Evolutionary conservation across 2,797 vertebrate species (phyloP).

Genomic region (Poeciliopsis turneri): DNA sequence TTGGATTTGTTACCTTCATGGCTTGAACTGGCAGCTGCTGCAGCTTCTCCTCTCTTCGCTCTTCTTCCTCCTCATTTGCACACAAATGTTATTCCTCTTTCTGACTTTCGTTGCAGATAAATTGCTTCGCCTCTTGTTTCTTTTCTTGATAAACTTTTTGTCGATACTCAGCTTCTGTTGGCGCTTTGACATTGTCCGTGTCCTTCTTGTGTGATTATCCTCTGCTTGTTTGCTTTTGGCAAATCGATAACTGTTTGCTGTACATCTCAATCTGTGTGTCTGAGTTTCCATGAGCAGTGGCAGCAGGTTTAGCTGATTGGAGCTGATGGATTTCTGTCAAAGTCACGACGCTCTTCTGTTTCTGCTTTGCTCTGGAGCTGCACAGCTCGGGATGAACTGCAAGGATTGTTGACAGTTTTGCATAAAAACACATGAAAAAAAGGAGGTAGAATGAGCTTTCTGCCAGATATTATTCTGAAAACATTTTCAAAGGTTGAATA

Average conservation of each 20-base stretch:
- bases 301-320: neutral
- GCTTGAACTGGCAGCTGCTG: neutral
- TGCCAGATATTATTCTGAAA: neutral
- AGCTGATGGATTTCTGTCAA: neutral
- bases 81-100: neutral
- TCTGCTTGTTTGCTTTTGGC: neutral
- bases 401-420: neutral
- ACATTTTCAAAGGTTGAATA: neutral
- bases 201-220: neutral
- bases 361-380: neutral
- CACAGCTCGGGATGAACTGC: neutral
- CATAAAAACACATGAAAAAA: neutral
- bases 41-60: neutral
- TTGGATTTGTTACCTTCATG: neutral
- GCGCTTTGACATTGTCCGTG: neutral
- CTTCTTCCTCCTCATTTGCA: neutral
- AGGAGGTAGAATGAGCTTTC: neutral
- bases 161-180: neutral
- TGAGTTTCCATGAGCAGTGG: neutral
- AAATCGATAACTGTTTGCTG: neutral
- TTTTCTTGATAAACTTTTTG: neutral
- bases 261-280: neutral
- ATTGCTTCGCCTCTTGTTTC: neutral
- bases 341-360: neutral
- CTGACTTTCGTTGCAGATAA: neutral